Evolutionary conservation across 2,113 vertebrate species (phyloP).

Genomic region (Boleophthalmus pectinirostris): DNA sequence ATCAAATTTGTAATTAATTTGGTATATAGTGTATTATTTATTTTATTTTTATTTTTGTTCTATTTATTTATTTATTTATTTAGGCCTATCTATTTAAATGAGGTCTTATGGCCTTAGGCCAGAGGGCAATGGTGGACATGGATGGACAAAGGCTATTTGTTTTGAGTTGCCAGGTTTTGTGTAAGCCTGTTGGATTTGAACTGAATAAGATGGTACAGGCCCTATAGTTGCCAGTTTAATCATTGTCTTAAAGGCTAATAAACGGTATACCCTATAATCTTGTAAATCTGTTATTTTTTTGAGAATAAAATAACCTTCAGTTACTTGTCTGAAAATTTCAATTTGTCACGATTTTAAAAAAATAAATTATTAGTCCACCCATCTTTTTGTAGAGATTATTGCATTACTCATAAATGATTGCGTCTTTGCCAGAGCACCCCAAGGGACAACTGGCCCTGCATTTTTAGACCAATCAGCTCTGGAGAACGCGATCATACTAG

Average conservation of each 20-base stretch:
- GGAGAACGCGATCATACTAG: conserved; percentile 36
- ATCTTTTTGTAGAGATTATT: conserved; percentile 7
- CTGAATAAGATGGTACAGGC: not conserved
- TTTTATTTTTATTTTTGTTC: too few relatives aligned
- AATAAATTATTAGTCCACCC: not conserved
- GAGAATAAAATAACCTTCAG: too few relatives aligned
- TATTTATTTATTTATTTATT: not conserved
- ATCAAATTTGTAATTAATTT: not conserved
- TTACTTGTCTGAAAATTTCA: too few relatives aligned
- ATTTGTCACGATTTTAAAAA: not conserved
- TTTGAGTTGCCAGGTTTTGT: not conserved
- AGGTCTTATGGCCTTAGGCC: too few relatives aligned
- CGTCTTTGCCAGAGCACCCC: conserved; percentile 34
- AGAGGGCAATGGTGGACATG: not conserved
- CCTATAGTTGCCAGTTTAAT: too few relatives aligned
- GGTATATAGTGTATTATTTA: too few relatives aligned
- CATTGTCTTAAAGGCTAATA: too few relatives aligned
- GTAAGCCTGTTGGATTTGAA: not conserved
- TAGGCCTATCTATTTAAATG: not conserved
- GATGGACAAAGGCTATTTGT: not conserved
- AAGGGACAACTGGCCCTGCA: conserved; percentile 22
- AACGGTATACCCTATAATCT: too few relatives aligned
- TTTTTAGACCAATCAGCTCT: conserved; percentile 53
- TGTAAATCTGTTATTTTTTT: too few relatives aligned
- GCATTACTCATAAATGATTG: conserved; percentile 32